Percentiles rank a stretch among this genome's conserved stretches.
phyloP scores from a whole-genome alignment of 2,888 invertebrate genomes.

The Patella caerulea region DNA sequence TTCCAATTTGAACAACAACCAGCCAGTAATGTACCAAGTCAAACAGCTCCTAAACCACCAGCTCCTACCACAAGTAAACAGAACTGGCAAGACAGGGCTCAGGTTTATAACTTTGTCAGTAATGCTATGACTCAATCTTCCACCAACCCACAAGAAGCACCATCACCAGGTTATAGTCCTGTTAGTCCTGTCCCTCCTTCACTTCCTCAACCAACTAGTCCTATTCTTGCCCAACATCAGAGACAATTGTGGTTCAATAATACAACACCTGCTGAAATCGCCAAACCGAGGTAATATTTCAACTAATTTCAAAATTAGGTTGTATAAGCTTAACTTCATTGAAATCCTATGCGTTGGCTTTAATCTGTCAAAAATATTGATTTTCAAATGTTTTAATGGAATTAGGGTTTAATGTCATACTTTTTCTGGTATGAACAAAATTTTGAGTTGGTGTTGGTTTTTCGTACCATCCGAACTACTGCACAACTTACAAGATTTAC shows the following conservation, averaged over 20 bases:
- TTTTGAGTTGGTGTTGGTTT: too few species aligned
- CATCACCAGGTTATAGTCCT: constrained; percentile 48
- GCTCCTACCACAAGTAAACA: constrained; percentile 31
- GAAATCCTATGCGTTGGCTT: background rate
- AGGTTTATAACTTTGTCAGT: constrained; percentile 23
- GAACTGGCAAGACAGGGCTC: constrained; percentile 19
- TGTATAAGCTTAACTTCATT: too few species aligned
- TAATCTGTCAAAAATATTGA: too few species aligned
- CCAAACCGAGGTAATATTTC: background rate
- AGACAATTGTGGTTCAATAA: constrained; percentile 6
- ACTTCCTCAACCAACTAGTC: constrained; percentile 10
- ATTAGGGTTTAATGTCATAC: too few species aligned
- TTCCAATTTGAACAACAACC: constrained; percentile 40
- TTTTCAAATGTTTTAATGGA: too few species aligned
- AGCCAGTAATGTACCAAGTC: constrained; percentile 44
- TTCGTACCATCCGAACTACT: too few species aligned
- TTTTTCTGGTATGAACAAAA: too few species aligned
- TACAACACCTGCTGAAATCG: constrained; percentile 5
- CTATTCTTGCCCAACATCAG: background rate
- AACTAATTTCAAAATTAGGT: too few species aligned
- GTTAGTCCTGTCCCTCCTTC: constrained; percentile 48
- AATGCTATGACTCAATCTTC: constrained; percentile 29
- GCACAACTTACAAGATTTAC: too few species aligned
- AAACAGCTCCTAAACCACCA: constrained; percentile 22
- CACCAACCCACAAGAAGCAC: constrained; percentile 37